Conservation (phyloP, 2,888 invertebrate species). For the Drosophila anceps region DNA sequence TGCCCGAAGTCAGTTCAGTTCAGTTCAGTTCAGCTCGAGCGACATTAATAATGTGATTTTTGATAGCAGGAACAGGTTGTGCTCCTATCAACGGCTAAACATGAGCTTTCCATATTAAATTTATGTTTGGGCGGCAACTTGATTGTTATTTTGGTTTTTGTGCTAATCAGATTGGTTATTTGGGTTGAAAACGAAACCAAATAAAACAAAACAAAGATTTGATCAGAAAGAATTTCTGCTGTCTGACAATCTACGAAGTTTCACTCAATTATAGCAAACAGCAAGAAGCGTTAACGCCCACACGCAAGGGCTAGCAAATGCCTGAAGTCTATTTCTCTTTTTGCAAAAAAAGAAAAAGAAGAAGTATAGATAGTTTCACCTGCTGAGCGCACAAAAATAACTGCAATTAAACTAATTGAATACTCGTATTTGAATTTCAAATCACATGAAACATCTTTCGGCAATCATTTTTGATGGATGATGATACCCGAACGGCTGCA, state of each 20-base stretch:
- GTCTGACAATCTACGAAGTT: neutral
- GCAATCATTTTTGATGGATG: constrained; percentile 82
- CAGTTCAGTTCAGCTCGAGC: constrained; percentile 26
- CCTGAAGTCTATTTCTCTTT: constrained; percentile 2
- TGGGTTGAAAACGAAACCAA: neutral
- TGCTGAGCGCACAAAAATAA: constrained; percentile 53
- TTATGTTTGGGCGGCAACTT: constrained; percentile 43
- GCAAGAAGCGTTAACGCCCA: constrained; percentile 4
- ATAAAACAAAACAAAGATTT: neutral
- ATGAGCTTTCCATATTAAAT: constrained; percentile 72
- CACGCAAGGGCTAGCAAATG: neutral
- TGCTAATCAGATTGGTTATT: constrained; percentile 31
- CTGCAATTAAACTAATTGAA: constrained; percentile 79
- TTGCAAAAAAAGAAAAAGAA: constrained; percentile 5
- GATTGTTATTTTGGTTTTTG: constrained; percentile 9
- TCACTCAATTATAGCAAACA: constrained; percentile 7
- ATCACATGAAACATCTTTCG: constrained; percentile 78
- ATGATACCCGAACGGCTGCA: constrained; percentile 68
- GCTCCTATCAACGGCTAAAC: constrained; percentile 47
- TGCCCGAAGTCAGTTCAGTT: constrained; percentile 51
- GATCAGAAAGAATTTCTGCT: neutral
- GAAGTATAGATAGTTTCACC: constrained; percentile 47
- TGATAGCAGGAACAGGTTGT: constrained; percentile 71
- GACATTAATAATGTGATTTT: constrained; percentile 72
- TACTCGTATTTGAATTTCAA: constrained; percentile 73